Evolutionary conservation across 2,113 vertebrate genomes (phyloP).

Genomic region (Microcebus jonahi): DNA sequence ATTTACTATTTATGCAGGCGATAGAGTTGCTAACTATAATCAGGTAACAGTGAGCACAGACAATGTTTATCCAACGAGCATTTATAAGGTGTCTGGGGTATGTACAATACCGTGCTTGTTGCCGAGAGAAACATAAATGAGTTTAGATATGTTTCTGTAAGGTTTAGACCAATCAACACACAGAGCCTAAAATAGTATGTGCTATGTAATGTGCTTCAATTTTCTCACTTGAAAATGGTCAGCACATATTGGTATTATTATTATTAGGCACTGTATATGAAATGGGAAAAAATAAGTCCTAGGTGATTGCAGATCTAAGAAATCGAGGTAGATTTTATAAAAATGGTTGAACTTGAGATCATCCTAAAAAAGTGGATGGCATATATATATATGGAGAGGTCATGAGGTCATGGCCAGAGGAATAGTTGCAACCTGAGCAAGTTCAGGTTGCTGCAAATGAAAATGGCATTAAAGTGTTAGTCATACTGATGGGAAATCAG

Average conservation of each 20-base stretch:
- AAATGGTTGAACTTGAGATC: background rate
- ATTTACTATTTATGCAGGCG: background rate
- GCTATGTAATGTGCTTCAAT: background rate
- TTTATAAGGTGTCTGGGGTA: background rate
- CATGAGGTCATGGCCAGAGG: too few species aligned
- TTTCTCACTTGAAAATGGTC: background rate
- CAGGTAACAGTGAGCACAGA: background rate
- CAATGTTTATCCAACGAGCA: background rate
- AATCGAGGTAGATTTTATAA: background rate
- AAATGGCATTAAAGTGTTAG: background rate
- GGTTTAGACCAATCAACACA: background rate
- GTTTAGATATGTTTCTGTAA: background rate
- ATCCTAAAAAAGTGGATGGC: background rate
- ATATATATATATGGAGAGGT: background rate
- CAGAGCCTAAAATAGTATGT: background rate
- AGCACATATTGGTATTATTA: background rate
- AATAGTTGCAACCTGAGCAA: background rate
- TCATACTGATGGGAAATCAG: background rate
- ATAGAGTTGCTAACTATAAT: conserved; percentile 25
- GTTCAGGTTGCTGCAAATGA: background rate
- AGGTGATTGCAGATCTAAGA: background rate
- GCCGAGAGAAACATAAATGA: background rate
- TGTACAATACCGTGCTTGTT: background rate
- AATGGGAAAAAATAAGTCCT: background rate
- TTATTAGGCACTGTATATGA: background rate